Evolutionary conservation across 2,797 vertebrate species (phyloP), one percentile per base, ranked within the genome.

Genomic region (Cyprinella venusta): DNA sequence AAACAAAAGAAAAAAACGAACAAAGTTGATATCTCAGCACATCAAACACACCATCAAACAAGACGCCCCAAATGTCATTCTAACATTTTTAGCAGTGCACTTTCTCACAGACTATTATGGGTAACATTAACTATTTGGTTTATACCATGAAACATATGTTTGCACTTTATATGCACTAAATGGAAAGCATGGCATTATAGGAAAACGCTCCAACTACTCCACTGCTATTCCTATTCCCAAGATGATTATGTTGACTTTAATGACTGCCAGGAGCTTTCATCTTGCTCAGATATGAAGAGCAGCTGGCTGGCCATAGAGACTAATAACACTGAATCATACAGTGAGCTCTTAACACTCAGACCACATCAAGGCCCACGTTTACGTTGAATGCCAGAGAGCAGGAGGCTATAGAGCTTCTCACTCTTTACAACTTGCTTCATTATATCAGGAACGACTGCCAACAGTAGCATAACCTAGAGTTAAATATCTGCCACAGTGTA

Each of bases 241-340:
- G 88, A 93, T 91, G 92, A 91, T 87, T 91, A 91, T 89, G 89
- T 87, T 88, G 91, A 91, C 90, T 89, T 90, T 92, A 92, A 92
- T 90, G 89, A 89, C 90, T 72, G 69, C 54, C 71, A 80, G 84
- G 89, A 92, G 87, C 85, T 93, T 90, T 90, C 80, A 88, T 92
- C 90, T 90, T 87, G 80, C 89, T 83, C 88, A 89, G 87, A 91
- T 92, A 94, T 93, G 85, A 89, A 87, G 87, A 94, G 90, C 94
- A 94, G 93, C 93, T 94, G 92, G 92, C 89, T 89, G 90, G 86
- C 90, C 83, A 84, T 85, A 70, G 84, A 87, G 90, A 85, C 65
- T 56, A 54, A 88, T 88, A 69, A 10, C 87, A 88, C 83, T 85
- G 89, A 69, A 84, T 89, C 87, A 80, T 84, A 84, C 81, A 80